Conservation (phyloP, 1,140 invertebrate species). For the Armadillidium nasatum region DNA sequence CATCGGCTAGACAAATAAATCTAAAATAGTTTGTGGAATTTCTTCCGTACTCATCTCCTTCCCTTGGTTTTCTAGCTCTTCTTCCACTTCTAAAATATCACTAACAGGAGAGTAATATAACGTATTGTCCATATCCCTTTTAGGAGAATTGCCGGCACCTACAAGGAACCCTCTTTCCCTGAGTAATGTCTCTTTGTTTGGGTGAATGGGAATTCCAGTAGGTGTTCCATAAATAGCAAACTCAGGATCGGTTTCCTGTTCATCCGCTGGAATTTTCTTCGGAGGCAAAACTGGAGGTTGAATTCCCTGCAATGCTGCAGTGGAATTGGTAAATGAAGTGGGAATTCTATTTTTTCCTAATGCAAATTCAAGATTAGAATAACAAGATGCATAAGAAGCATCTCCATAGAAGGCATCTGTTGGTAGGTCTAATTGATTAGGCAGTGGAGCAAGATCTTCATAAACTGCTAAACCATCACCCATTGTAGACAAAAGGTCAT, state of each 20-base stretch:
- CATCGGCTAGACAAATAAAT: conserved; percentile 35
- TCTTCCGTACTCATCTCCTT: conserved; percentile 30
- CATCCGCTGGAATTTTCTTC: conserved; percentile 26
- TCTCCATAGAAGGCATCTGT: conserved; percentile 42
- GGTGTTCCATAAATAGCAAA: conserved; percentile 38
- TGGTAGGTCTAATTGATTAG: conserved; percentile 8
- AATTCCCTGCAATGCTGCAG: neutral
- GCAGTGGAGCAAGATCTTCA: conserved; percentile 33
- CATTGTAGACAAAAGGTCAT: conserved; percentile 39
- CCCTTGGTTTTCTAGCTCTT: conserved; percentile 28
- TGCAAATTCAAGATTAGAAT: conserved; percentile 43
- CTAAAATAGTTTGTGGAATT: conserved; percentile 40
- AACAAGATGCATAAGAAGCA: conserved; percentile 43
- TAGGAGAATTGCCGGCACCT: neutral
- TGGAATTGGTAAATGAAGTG: conserved; percentile 3
- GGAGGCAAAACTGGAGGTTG: conserved; percentile 8
- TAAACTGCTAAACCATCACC: conserved; percentile 42
- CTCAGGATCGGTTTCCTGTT: conserved; percentile 27
- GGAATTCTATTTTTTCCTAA: conserved; percentile 32
- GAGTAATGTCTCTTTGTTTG: conserved; percentile 37
- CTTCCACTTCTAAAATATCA: conserved; percentile 36
- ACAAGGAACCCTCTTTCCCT: conserved; percentile 33
- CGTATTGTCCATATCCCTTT: neutral
- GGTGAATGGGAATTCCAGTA: conserved; percentile 38
- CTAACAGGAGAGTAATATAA: conserved; percentile 25